Base-by-base conservation (phyloP, 2,888 invertebrate species). In the Leistus spinibarbis region DNA sequence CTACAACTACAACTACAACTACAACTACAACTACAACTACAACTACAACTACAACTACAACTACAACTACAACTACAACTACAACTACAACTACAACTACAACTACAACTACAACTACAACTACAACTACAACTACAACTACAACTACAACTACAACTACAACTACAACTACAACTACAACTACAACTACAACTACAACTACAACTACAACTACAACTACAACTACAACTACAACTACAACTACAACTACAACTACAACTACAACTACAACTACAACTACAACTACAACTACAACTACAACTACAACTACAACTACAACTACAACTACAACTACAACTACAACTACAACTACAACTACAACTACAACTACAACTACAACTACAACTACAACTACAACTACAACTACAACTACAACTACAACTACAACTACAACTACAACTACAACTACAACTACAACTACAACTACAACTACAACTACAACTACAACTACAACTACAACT, bases 391-490 rank as follows among this genome's bases (percentile, higher is more conserved):
- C 53, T 10, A 53, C 53, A 53, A 53, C 9, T 9, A 10, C 53
- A 53, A 10, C 53, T 53, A 53, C 53, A 53, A 53, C 53, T 10
- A 53, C 53, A 53, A 53, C 9, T 53, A 53, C 53, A 53, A 9
- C 53, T 10, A 53, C 13, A 53, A 53, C 53, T 9, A 53, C 53
- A 10, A 17, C 64, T 54, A 54, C 63, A 54, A 23, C n/a, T 65
- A 13, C 65, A 67, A 23, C 72, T 64, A 20, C 71, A 72, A 65
- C 23, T 23, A 5, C 19, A 62, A 5, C 70, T 63, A 60, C 69
- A 69, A 60, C 69, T 17, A 27, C 62, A 70, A 70, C 40, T 22
- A 13, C 54, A 54, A 20, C 69, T 60, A 69, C 60, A 60, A 17
- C 16, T 17, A 16, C 69, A 60, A 60, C 54, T 40, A 68, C 22